Evolutionary conservation across 2,113 vertebrate genomes (phyloP).

Genomic region (Sebastes fasciatus): DNA sequence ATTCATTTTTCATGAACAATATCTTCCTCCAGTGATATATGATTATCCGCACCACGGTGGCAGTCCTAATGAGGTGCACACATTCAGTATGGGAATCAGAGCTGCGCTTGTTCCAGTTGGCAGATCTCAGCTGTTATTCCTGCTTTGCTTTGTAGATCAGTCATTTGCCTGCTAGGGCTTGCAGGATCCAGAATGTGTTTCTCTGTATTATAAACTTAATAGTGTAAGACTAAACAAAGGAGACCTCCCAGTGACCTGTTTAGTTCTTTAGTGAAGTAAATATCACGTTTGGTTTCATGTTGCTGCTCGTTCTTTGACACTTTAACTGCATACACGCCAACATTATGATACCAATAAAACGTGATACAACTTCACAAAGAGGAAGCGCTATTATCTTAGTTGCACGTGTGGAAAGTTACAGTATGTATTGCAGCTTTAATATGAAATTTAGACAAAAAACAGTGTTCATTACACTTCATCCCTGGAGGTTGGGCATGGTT

Average conservation of each 20-base stretch:
- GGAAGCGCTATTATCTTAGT: neutral
- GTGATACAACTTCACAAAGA: neutral
- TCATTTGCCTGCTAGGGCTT: constrained; percentile 17
- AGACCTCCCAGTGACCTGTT: neutral
- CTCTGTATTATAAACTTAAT: neutral
- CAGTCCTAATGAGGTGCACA: neutral
- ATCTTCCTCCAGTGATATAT: neutral
- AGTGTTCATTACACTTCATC: neutral
- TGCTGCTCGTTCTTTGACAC: neutral
- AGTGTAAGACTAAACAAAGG: neutral
- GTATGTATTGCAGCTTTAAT: neutral
- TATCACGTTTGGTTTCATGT: neutral
- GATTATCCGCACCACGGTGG: constrained; percentile 5
- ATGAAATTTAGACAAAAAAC: neutral
- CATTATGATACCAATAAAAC: neutral
- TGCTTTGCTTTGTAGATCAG: neutral
- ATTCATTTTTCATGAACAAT: neutral
- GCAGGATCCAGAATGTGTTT: constrained; percentile 1
- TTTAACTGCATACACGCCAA: neutral
- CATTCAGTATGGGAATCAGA: constrained; percentile 9
- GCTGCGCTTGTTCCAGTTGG: neutral
- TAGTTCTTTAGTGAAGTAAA: neutral
- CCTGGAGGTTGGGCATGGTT: neutral
- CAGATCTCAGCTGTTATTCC: constrained; percentile 4
- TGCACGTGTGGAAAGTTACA: neutral